Percentiles rank a stretch among this genome's conserved stretches.
Conservation (phyloP, 2,888 invertebrate species). For the Cecidostiba fungosa region DNA sequence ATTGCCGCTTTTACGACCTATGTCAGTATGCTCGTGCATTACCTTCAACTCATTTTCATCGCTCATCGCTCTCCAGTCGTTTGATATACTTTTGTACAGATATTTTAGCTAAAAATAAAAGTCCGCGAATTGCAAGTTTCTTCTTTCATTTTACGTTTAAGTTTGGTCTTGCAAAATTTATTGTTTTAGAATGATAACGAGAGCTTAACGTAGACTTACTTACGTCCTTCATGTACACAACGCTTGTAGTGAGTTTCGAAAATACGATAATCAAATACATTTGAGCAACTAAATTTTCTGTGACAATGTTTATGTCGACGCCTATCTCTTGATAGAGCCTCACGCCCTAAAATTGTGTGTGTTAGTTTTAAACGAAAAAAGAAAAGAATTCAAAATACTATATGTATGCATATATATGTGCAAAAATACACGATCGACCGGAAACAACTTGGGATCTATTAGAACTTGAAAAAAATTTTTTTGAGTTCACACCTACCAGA, state of each 20-base stretch:
- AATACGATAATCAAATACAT: slow-evolving; percentile 36
- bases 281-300: slow-evolving; percentile 53
- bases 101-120: slow-evolving; percentile 12
- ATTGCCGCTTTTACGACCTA: slow-evolving; percentile 5
- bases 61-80: slow-evolving; percentile 27
- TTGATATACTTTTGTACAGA: slow-evolving; percentile 10
- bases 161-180: too few species aligned
- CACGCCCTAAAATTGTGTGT: slow-evolving; percentile 29
- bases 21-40: background rate
- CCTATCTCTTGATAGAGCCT: slow-evolving; percentile 45
- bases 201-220: background rate
- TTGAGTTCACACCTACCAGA: too few species aligned
- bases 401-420: background rate
- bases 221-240: slow-evolving; percentile 35
- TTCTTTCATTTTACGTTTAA: background rate
- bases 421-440: too few species aligned
- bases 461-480: too few species aligned
- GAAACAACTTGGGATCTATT: too few species aligned
- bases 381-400: background rate
- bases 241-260: slow-evolving; percentile 27
- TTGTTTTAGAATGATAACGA: background rate
- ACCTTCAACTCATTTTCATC: slow-evolving; percentile 29
- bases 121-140: background rate
- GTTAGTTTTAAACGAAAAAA: background rate
- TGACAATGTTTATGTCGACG: slow-evolving; percentile 27